phyloP scores from a whole-genome alignment of 2,888 invertebrate genomes.

The Cephus sareptanus region DNA sequence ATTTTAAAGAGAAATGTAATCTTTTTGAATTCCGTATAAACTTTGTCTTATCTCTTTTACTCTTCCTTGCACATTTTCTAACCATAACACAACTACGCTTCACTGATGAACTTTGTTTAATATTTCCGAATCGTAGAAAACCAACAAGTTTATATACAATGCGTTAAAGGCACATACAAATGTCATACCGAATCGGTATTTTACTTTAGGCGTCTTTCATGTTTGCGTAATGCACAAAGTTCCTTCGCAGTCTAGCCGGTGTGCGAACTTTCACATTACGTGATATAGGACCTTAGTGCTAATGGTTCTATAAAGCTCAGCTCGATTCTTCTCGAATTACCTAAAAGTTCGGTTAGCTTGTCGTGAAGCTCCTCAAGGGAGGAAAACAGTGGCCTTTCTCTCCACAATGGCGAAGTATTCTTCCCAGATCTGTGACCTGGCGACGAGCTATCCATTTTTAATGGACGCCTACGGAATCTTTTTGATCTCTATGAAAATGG shows the following conservation, averaged over 20 bases:
- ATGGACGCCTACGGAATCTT: not conserved
- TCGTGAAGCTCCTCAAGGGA: slow-evolving; percentile 61
- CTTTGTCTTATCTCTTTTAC: no score
- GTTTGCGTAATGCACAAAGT: not conserved
- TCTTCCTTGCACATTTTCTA: not conserved
- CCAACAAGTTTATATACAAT: not conserved
- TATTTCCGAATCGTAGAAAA: not conserved
- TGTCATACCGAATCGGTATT: not conserved
- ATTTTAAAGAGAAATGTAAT: not conserved
- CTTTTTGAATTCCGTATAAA: no score
- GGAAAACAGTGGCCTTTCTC: slow-evolving; percentile 52
- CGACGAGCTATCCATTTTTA: slow-evolving; percentile 34
- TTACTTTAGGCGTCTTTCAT: no score
- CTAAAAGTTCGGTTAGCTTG: slow-evolving; percentile 58
- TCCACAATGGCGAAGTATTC: slow-evolving; percentile 28
- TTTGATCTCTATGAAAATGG: not conserved
- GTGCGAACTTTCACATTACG: not conserved
- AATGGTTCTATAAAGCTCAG: not conserved
- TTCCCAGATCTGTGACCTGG: slow-evolving; percentile 30
- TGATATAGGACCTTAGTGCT: not conserved
- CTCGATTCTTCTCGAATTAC: slow-evolving; percentile 40
- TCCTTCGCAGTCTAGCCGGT: not conserved
- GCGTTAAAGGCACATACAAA: not conserved
- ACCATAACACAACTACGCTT: not conserved
- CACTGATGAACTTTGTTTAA: not conserved